These are phyloP conservation scores for Calidris pugnax DNA, from an alignment of 2,113 vertebrate species.

Conservation along the genomic window DNA sequence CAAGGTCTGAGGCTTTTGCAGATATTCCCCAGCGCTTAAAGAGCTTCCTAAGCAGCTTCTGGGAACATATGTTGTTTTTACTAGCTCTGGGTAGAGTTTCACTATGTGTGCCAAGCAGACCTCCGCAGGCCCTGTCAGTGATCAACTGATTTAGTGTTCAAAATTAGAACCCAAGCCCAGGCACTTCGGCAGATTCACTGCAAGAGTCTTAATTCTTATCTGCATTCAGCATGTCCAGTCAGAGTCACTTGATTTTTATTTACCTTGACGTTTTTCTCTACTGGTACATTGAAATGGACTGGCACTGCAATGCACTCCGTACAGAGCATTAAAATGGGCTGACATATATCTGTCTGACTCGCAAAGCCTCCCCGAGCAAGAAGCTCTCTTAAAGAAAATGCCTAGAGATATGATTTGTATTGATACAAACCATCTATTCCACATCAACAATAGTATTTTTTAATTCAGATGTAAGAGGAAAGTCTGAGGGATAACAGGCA, in stretches of 20 bases:
- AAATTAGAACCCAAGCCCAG: conserved; percentile 3
- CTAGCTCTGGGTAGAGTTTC: conserved; percentile 42
- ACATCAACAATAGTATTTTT: neutral
- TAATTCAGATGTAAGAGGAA: neutral
- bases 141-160: neutral
- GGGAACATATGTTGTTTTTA: conserved; percentile 65
- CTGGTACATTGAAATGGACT: neutral
- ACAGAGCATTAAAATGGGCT: neutral
- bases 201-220: neutral
- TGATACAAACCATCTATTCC: neutral
- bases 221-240: neutral
- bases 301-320: neutral
- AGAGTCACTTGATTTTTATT: neutral
- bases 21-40: conserved; percentile 17
- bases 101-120: conserved; percentile 8
- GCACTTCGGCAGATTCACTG: neutral
- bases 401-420: neutral
- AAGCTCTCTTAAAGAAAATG: neutral
- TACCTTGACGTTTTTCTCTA: neutral
- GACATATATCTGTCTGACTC: neutral
- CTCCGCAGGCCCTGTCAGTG: neutral
- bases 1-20: conserved; percentile 11
- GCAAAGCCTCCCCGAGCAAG: neutral
- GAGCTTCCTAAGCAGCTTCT: conserved; percentile 62
- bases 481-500: neutral